phyloP scores from a whole-genome alignment of 2,888 invertebrate species.

The Cylindroiulus punctatus region DNA sequence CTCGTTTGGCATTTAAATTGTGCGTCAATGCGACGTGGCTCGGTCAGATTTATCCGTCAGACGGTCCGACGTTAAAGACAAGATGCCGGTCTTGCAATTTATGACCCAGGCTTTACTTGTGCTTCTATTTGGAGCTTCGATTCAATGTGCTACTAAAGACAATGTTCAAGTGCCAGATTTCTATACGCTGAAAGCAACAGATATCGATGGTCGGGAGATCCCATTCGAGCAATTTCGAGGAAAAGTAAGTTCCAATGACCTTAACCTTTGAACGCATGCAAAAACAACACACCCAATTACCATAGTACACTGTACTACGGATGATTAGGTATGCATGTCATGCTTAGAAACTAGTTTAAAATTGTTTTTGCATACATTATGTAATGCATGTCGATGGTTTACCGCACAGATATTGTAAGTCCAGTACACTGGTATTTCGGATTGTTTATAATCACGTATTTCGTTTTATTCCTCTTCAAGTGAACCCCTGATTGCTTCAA shows the following conservation, averaged over 20 bases:
- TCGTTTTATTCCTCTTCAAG: too few relatives aligned
- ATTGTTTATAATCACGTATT: too few relatives aligned
- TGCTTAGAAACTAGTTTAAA: too few relatives aligned
- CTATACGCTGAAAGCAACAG: slow-evolving; percentile 53
- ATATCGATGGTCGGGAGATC: slow-evolving; percentile 56
- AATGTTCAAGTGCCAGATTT: slow-evolving; percentile 50
- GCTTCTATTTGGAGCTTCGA: background rate
- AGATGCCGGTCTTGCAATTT: slow-evolving; percentile 20
- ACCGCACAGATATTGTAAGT: too few relatives aligned
- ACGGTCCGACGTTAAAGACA: background rate
- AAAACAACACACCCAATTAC: too few relatives aligned
- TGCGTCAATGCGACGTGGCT: background rate
- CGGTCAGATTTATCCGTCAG: background rate
- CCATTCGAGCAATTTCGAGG: slow-evolving; percentile 56
- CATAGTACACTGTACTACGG: too few relatives aligned
- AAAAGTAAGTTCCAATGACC: slow-evolving; percentile 48
- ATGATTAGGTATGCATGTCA: background rate
- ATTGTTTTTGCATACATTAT: too few relatives aligned
- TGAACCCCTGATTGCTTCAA: too few relatives aligned
- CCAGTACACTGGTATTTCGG: too few relatives aligned
- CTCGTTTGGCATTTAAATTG: slow-evolving; percentile 1
- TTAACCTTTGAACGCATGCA: background rate
- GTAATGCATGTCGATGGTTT: too few relatives aligned
- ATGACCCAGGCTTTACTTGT: background rate
- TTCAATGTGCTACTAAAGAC: background rate